These are phyloP conservation scores for Ephydatia muelleri DNA, from an alignment of 37 sponge, comb jelly and placozoan genomes.

Conservation along the genomic window DNA sequence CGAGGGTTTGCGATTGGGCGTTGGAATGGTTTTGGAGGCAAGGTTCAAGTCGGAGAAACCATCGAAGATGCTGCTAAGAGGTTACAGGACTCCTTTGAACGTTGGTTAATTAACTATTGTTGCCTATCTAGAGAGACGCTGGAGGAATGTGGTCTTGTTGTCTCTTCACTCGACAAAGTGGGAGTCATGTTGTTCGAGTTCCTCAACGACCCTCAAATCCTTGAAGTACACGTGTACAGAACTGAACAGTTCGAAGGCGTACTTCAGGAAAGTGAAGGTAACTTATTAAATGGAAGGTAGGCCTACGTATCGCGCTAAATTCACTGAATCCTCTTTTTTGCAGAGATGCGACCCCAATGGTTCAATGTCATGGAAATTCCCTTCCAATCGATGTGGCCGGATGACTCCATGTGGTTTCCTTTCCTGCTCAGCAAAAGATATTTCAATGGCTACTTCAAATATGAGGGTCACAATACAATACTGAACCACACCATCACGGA, in stretches of 20 bases:
- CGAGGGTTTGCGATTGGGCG: constrained; percentile 86
- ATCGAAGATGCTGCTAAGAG: constrained; percentile 85
- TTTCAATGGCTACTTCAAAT: constrained; percentile 82
- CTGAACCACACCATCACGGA: constrained; percentile 58
- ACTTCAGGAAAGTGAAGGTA: constrained; percentile 88
- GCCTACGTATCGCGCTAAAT: too few relatives aligned
- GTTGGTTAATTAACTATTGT: too few relatives aligned
- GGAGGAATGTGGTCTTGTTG: constrained; percentile 79
- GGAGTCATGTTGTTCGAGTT: constrained; percentile 88
- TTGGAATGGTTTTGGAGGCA: constrained; percentile 99
- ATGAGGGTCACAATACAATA: constrained; percentile 63
- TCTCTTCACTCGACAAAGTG: constrained; percentile 54
- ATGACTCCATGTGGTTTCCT: constrained; percentile 86
- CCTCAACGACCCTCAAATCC: constrained; percentile 58
- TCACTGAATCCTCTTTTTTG: neutral
- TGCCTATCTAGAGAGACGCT: constrained; percentile 67
- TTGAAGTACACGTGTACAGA: constrained; percentile 90
- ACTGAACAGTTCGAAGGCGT: constrained; percentile 56
- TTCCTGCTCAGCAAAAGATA: constrained; percentile 57
- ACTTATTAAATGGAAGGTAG: neutral
- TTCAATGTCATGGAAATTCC: constrained; percentile 74
- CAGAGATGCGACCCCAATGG: constrained; percentile 95
- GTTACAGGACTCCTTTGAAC: neutral
- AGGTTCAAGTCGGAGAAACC: constrained; percentile 80
- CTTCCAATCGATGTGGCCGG: constrained; percentile 90